Evolutionary conservation across 2,797 vertebrate genomes (phyloP).

Genomic region (Lepus oiostolus): DNA sequence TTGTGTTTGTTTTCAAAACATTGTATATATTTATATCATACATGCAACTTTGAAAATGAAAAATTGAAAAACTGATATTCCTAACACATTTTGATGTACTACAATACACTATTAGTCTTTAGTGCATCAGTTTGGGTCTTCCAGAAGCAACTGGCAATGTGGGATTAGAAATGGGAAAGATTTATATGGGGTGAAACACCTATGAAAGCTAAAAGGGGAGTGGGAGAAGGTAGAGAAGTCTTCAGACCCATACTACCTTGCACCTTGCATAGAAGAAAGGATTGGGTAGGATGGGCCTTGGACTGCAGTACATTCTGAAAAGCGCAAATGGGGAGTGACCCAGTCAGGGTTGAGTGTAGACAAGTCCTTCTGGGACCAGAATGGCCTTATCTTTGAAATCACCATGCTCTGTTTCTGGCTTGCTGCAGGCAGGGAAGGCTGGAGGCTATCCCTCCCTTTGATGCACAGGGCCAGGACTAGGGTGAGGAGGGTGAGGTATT

Average conservation of each 20-base stretch:
- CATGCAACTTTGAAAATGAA: constrained; percentile 29
- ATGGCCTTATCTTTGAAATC: background rate
- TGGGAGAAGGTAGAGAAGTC: background rate
- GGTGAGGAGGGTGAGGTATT: background rate
- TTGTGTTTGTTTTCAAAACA: constrained; percentile 63
- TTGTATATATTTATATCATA: background rate
- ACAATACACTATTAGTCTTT: constrained; percentile 6
- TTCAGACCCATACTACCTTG: background rate
- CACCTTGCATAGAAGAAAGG: too few species aligned
- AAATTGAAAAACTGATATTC: background rate
- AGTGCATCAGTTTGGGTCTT: constrained; percentile 17
- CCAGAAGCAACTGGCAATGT: constrained; percentile 32
- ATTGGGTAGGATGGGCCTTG: background rate
- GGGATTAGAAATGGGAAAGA: background rate
- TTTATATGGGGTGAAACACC: background rate
- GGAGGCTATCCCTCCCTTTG: background rate
- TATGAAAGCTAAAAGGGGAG: background rate
- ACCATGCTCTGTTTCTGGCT: background rate
- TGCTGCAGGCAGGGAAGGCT: background rate
- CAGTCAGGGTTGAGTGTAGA: background rate
- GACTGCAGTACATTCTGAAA: background rate
- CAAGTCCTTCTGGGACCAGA: background rate
- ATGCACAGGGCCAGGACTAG: background rate
- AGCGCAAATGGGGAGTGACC: background rate
- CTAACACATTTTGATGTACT: background rate